These are phyloP conservation scores for Chondrilla cf. caribensis DNA, from an alignment of 37 sponge, comb jelly and placozoan species.

Conservation along the genomic window DNA sequence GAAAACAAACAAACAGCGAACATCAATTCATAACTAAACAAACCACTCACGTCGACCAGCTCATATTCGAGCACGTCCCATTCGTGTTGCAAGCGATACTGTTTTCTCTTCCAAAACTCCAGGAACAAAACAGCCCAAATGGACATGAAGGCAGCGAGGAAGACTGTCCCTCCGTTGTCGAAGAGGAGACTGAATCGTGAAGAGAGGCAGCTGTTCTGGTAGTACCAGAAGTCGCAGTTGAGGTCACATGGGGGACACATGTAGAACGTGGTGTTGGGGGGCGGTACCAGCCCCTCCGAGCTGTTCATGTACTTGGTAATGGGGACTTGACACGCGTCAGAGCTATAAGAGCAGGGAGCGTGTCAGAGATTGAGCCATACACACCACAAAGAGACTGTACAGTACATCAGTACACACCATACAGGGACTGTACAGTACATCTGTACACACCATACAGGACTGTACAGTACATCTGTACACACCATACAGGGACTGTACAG, in stretches of 20 bases:
- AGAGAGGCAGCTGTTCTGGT: not conserved
- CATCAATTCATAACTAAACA: not conserved
- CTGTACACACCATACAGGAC: too few species aligned
- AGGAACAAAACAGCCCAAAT: conserved; percentile 76
- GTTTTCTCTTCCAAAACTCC: conserved; percentile 78
- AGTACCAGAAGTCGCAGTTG: conserved; percentile 60
- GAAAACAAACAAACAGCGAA: too few species aligned
- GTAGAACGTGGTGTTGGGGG: conserved; percentile 31
- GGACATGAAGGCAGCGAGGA: conserved; percentile 56
- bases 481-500: too few species aligned
- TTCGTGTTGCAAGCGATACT: conserved; percentile 53
- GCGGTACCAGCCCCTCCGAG: not conserved
- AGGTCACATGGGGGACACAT: conserved; percentile 69
- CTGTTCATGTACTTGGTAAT: not conserved
- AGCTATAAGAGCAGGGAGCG: not conserved
- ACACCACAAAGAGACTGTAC: too few species aligned
- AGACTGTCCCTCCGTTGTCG: conserved; percentile 57
- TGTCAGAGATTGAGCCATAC: too few species aligned
- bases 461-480: too few species aligned
- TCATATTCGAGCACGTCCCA: conserved; percentile 70
- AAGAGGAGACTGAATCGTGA: conserved; percentile 36
- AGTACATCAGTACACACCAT: too few species aligned
- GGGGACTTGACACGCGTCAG: not conserved
- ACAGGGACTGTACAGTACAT: too few species aligned
- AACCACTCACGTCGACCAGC: conserved; percentile 34